These are phyloP conservation scores for Lasiurus borealis DNA, from an alignment of 2,113 vertebrate species.

Conservation along the genomic window DNA sequence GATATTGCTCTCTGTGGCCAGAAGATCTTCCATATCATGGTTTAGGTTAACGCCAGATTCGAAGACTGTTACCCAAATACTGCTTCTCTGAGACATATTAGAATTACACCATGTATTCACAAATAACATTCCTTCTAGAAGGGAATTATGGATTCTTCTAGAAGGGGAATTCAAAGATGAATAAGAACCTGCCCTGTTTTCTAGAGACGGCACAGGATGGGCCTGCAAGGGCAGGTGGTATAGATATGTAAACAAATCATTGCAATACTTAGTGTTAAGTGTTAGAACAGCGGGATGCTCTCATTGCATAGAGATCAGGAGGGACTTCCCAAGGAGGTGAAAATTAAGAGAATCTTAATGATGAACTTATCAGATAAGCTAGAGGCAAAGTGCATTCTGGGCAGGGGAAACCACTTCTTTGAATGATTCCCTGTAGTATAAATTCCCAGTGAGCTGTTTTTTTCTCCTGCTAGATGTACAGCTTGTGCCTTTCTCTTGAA, in stretches of 20 bases:
- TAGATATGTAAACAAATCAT: not conserved
- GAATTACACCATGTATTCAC: not conserved
- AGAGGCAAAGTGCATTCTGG: not conserved
- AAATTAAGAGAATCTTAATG: not conserved
- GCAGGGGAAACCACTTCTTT: not conserved
- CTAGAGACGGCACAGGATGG: not conserved
- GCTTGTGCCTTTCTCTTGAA: not conserved
- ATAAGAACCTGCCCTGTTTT: not conserved
- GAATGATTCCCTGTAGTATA: not conserved
- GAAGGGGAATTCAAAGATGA: conserved; percentile 7
- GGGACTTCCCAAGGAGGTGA: not conserved
- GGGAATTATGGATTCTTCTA: too few relatives aligned
- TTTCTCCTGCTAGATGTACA: not conserved
- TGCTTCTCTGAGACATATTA: not conserved
- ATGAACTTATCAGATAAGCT: not conserved
- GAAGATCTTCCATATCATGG: not conserved
- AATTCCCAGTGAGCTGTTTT: not conserved
- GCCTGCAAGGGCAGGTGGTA: not conserved
- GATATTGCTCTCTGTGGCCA: not conserved
- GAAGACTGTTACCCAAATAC: not conserved
- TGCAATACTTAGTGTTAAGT: not conserved
- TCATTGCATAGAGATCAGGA: not conserved
- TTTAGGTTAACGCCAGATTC: not conserved
- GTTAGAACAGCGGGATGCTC: not conserved
- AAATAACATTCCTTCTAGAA: not conserved